Conservation (phyloP, 2,797 vertebrate species). For the Synanceia verrucosa region DNA sequence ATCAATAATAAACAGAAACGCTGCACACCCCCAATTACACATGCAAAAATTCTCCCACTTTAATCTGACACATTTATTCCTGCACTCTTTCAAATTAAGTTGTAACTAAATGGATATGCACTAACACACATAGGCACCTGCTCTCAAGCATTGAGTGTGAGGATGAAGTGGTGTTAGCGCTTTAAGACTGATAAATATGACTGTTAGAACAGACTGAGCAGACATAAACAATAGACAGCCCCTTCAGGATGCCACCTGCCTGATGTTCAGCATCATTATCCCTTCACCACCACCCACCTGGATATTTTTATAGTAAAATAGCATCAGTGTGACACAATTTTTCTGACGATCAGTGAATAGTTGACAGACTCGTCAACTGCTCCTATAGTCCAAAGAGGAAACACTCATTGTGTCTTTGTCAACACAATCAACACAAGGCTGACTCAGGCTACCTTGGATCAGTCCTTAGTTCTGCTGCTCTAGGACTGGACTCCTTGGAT, state of each 20-base stretch:
- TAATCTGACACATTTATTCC: constrained; percentile 43
- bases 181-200: not conserved
- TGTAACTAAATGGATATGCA: constrained; percentile 1
- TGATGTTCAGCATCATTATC: constrained; percentile 11
- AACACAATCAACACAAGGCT: too few species aligned
- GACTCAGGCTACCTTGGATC: too few species aligned
- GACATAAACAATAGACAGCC: not conserved
- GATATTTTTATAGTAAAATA: constrained; percentile 21
- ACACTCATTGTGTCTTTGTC: constrained; percentile 1
- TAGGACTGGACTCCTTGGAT: too few species aligned
- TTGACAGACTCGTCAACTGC: constrained; percentile 31
- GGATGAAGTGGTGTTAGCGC: not conserved
- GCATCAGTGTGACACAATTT: constrained; percentile 8
- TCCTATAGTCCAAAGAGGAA: constrained; percentile 1
- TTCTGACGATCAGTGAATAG: constrained; percentile 14
- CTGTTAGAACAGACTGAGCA: not conserved
- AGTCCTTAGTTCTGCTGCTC: too few species aligned
- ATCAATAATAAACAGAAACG: constrained; percentile 66
- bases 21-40: constrained; percentile 23
- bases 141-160: not conserved
- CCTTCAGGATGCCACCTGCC: constrained; percentile 13
- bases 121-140: not conserved
- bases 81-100: constrained; percentile 23
- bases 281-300: not conserved
- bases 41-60: constrained; percentile 36